These are phyloP conservation scores for Enhydra lutris DNA, from an alignment of 2,113 vertebrate species.

Conservation along the genomic window DNA sequence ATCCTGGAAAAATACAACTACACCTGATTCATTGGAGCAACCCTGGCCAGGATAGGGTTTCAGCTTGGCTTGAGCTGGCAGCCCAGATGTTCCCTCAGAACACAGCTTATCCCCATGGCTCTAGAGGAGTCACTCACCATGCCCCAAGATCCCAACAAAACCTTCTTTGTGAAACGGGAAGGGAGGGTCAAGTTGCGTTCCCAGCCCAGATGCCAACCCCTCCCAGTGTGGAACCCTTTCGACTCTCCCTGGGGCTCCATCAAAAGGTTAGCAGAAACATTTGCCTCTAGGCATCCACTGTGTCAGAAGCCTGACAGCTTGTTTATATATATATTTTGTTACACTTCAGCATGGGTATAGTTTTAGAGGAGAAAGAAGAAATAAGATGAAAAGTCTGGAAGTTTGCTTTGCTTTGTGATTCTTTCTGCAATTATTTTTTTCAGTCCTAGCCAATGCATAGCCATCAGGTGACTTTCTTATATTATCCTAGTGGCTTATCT, in stretches of 20 bases:
- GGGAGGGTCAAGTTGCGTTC: constrained; percentile 53
- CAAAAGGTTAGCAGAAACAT: constrained; percentile 67
- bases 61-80: constrained; percentile 74
- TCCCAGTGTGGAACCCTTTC: constrained; percentile 40
- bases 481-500: neutral
- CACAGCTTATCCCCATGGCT: constrained; percentile 26
- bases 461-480: neutral
- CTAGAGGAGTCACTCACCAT: constrained; percentile 68
- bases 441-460: neutral
- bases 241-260: constrained; percentile 60
- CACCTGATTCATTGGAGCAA: constrained; percentile 83
- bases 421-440: neutral
- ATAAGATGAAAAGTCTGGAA: constrained; percentile 36
- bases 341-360: constrained; percentile 40
- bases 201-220: constrained; percentile 61
- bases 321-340: constrained; percentile 72
- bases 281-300: constrained; percentile 40
- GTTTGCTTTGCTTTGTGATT: constrained; percentile 7
- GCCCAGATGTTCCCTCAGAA: constrained; percentile 79
- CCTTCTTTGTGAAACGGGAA: constrained; percentile 74
- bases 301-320: constrained; percentile 68
- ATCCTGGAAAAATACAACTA: constrained; percentile 82
- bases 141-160: constrained; percentile 73
- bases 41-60: constrained; percentile 80
- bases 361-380: constrained; percentile 43